A percentile compares a stretch with the other conserved stretches of the same genome.
phyloP scores from a whole-genome alignment of 2,888 invertebrate species.

The Omphaloscelis lunosa region DNA sequence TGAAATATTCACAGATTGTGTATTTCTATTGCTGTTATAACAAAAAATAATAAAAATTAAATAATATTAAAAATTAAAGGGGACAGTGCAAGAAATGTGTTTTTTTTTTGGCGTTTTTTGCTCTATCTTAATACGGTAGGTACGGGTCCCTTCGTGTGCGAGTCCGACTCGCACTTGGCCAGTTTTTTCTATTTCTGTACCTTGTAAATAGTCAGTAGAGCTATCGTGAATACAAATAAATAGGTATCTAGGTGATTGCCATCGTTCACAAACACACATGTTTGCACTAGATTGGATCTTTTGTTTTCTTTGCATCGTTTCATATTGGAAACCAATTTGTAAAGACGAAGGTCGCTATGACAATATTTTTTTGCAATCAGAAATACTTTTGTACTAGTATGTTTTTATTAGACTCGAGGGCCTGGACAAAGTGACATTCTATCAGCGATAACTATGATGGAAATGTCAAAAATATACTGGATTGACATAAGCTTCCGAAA shows the following conservation, averaged over 20 bases:
- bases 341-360: constrained; percentile 6
- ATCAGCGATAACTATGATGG: neutral
- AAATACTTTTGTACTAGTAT: neutral
- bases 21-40: too few relatives aligned
- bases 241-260: constrained; percentile 7
- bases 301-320: constrained; percentile 32
- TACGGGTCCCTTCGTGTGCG: too few relatives aligned
- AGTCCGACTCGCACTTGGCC: too few relatives aligned
- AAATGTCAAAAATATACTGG: neutral
- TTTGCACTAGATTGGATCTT: constrained; percentile 33
- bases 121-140: too few relatives aligned
- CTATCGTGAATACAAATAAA: neutral
- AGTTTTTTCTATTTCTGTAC: neutral
- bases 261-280: constrained; percentile 8
- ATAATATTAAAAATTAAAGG: too few relatives aligned
- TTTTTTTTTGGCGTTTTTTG: too few relatives aligned
- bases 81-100: too few relatives aligned
- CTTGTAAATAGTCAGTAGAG: neutral
- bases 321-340: constrained; percentile 30
- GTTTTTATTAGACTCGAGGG: neutral
- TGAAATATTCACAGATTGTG: too few relatives aligned
- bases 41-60: too few relatives aligned
- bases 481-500: neutral
- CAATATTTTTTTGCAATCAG: constrained; percentile 9
- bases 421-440: neutral